Evolutionary conservation across 2,113 vertebrate species (phyloP), one percentile per base, ranked within the genome.

Genomic region (Chaetodon auriga): DNA sequence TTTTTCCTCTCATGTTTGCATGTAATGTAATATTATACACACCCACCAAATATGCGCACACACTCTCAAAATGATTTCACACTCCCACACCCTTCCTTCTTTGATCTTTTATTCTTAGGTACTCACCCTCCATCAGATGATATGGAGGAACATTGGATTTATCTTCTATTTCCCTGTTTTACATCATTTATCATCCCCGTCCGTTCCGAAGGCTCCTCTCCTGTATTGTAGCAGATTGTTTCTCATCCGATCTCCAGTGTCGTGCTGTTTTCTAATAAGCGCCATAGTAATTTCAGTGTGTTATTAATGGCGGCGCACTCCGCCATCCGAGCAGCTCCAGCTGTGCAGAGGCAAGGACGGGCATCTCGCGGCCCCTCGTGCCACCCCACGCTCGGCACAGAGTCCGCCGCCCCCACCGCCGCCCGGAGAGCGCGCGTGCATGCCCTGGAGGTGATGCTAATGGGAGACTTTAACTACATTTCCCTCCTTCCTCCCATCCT

Each of bases 381-480:
- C 82, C 81, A 69, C 69, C 78, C 9, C 77, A 43, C 30, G 10
- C 61, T 68, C 46, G 0, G 38, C 81, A 38, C 61, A 25, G 49
- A 79, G 45, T 36, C 68, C 2, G 14, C 58, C 75, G 5, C 80
- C 78, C 60, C 76, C 82, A 7, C 80, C 19, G 7, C 64, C 19
- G 11, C 92, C 87, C 68, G 70, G 82, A 68, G 88, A 86, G 78
- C 18, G 12, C n/a, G 78, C 75, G 49, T 46, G 49, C 60, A 46
- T 80, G 92, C 85, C 87, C 89, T 75, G 83, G 89, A 91, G 93
- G 88, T 89, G 89, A 91, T 86, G 90, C 90, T 92, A 93, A 93
- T 92, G 90, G 91, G 89, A 87, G 81, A 91, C 89, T 91, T 93
- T 92, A 92, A 92, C 89, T 91, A 88, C 80, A 83, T 92, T 90